Evolutionary conservation across 1,140 invertebrate species (phyloP).

Genomic region (Papilio xuthus): DNA sequence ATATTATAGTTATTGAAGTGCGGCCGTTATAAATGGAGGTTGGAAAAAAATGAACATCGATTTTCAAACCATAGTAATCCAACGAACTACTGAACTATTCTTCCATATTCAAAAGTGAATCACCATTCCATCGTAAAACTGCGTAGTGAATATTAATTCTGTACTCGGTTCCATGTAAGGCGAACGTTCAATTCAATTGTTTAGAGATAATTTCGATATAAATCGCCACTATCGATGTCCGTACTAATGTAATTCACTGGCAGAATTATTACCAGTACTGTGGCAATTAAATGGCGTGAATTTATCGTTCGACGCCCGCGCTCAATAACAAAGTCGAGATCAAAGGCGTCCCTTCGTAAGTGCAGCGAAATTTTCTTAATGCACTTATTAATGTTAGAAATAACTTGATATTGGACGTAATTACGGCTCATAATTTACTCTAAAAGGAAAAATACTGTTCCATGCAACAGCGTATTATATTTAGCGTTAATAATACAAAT

Average conservation of each 20-base stretch:
- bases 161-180: conserved; percentile 39
- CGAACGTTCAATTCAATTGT: conserved; percentile 51
- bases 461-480: neutral
- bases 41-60: too few relatives aligned
- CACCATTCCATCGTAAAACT: conserved; percentile 20
- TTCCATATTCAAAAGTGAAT: neutral
- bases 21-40: too few relatives aligned
- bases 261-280: conserved; percentile 61
- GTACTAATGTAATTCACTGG: conserved; percentile 51
- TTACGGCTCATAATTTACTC: conserved; percentile 40
- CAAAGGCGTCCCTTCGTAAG: conserved; percentile 62
- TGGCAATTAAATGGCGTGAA: conserved; percentile 63
- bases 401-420: conserved; percentile 35
- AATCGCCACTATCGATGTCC: conserved; percentile 54
- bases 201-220: conserved; percentile 54
- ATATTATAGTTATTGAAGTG: too few relatives aligned
- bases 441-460: conserved; percentile 19
- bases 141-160: conserved; percentile 21
- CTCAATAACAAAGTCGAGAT: conserved; percentile 60
- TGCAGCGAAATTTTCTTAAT: conserved; percentile 47
- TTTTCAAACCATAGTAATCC: neutral
- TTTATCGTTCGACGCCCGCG: conserved; percentile 56
- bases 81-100: neutral
- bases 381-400: conserved; percentile 47
- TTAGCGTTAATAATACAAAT: neutral